Percentiles rank a stretch among this genome's conserved stretches.
phyloP scores from a whole-genome alignment of 2,797 vertebrate species.

The Rhynchotus rufescens region DNA sequence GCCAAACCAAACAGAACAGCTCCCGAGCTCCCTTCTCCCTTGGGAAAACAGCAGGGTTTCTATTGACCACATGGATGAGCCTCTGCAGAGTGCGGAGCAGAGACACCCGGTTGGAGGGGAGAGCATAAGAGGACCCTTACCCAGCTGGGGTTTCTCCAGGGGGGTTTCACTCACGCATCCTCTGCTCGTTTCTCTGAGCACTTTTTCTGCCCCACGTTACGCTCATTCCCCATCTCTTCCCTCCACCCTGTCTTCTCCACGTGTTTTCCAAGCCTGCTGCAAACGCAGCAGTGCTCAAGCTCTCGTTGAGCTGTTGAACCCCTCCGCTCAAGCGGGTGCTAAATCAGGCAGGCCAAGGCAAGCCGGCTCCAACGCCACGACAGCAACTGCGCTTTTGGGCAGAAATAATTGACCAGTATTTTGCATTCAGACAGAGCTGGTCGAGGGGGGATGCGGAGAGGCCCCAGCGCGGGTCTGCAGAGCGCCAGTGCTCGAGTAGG shows the following conservation, averaged over 20 bases:
- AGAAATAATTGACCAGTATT: constrained; percentile 70
- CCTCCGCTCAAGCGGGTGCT: constrained; percentile 27
- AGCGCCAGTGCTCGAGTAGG: constrained; percentile 48
- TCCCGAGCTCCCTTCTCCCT: too few relatives aligned
- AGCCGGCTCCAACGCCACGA: constrained; percentile 58
- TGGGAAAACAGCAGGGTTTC: too few relatives aligned
- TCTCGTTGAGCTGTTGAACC: constrained; percentile 48
- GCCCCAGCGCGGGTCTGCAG: constrained; percentile 20
- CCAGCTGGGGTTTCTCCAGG: not conserved
- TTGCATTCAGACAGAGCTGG: constrained; percentile 45
- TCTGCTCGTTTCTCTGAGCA: not conserved
- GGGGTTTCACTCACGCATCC: not conserved
- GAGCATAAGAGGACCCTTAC: not conserved
- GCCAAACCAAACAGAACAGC: too few relatives aligned
- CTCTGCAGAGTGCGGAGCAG: too few relatives aligned
- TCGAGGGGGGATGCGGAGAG: constrained; percentile 6
- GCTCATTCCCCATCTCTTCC: not conserved
- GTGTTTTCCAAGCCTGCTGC: not conserved
- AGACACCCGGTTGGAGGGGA: not conserved
- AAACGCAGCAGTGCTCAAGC: constrained; percentile 24
- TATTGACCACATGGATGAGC: too few relatives aligned
- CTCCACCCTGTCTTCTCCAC: not conserved
- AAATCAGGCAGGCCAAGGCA: constrained; percentile 51
- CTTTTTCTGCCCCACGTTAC: not conserved
- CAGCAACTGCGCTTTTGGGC: constrained; percentile 68